Conservation (phyloP, 1,140 invertebrate genomes). For the Aphis gossypii region DNA sequence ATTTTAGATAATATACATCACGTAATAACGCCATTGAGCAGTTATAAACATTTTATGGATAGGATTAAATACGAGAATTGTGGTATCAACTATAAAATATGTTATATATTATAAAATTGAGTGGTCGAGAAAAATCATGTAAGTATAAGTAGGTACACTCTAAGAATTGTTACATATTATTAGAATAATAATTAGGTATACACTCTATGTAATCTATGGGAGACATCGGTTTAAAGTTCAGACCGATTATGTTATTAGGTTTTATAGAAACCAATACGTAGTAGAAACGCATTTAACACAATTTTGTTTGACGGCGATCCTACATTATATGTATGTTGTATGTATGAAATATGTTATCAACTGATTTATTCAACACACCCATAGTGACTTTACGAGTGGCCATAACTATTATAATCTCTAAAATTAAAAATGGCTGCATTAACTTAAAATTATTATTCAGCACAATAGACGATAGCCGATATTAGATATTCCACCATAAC, state of each 20-base stretch:
- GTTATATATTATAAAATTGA: neutral
- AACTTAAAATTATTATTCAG: neutral
- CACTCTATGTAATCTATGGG: neutral
- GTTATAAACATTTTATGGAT: neutral
- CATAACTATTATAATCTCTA: neutral
- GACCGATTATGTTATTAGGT: neutral
- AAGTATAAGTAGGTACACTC: neutral
- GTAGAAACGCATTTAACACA: neutral
- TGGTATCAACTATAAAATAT: neutral
- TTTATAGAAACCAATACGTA: neutral
- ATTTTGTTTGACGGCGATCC: neutral
- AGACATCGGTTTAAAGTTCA: neutral
- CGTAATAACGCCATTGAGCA: neutral
- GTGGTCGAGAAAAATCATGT: neutral
- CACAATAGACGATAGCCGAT: neutral
- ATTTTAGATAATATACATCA: neutral
- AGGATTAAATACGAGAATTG: neutral
- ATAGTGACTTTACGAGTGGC: neutral
- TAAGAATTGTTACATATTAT: neutral
- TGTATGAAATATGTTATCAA: neutral
- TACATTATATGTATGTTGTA: neutral
- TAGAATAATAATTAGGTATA: neutral
- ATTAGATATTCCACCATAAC: neutral
- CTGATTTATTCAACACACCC: neutral
- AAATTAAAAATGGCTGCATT: slow-evolving; percentile 1